Conservation (phyloP, 2,888 invertebrate species). For the Silvanus unidentatus region DNA sequence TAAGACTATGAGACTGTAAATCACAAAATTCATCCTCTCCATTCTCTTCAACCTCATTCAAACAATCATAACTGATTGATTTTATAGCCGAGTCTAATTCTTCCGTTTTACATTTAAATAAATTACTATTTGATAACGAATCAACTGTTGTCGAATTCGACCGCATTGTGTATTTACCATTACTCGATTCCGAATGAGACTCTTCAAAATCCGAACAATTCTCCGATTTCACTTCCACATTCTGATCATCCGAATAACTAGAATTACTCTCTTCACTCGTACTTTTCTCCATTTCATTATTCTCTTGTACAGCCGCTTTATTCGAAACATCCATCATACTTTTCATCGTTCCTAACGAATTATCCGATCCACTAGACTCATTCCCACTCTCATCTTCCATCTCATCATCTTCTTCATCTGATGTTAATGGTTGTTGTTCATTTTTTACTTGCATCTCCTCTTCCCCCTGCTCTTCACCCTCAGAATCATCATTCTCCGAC, state of each 20-base stretch:
- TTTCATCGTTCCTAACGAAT: conserved; percentile 7
- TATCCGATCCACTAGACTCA: conserved; percentile 3
- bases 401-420: conserved; percentile 16
- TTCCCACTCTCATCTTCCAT: conserved; percentile 17
- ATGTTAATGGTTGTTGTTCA: neutral
- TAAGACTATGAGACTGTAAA: conserved; percentile 31
- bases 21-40: conserved; percentile 31
- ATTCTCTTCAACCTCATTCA: conserved; percentile 22
- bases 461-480: conserved; percentile 13
- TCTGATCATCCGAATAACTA: conserved; percentile 13
- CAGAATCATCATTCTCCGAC: conserved; percentile 22
- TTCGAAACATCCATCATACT: neutral
- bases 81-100: conserved; percentile 42
- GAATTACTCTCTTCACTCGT: conserved; percentile 10
- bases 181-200: conserved; percentile 16
- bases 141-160: conserved; percentile 16
- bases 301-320: neutral
- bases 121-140: conserved; percentile 15
- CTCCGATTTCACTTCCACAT: conserved; percentile 11
- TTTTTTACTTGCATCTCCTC: neutral
- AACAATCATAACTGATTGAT: conserved; percentile 38
- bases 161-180: conserved; percentile 14
- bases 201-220: conserved; percentile 16
- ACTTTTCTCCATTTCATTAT: neutral
- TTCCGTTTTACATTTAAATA: conserved; percentile 32